Percentiles rank a stretch among this genome's conserved stretches.
These are phyloP conservation scores for Helarctos malayanus DNA, from an alignment of 2,797 vertebrate species.

Conservation along the genomic window DNA sequence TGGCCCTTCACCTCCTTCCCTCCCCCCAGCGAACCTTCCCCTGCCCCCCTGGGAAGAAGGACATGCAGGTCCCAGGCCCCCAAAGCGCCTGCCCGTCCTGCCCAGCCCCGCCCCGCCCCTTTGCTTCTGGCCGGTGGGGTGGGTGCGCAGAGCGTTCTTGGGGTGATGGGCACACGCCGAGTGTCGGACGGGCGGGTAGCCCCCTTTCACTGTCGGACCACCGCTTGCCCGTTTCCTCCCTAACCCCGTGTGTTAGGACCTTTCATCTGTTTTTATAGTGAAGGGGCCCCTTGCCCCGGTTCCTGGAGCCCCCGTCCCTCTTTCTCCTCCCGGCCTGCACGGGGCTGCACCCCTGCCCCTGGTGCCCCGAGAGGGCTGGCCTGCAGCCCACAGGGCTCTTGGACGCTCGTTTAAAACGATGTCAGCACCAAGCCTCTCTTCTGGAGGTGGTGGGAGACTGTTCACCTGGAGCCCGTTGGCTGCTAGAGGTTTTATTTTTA, in stretches of 20 bases:
- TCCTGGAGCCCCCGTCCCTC: background rate
- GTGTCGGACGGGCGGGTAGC: background rate
- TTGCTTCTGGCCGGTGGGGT: background rate
- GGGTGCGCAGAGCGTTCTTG: fast-evolving
- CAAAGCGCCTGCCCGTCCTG: background rate
- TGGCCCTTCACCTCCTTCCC: constrained; percentile 69
- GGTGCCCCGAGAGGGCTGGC: background rate
- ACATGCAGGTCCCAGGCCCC: background rate
- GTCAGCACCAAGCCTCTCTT: background rate
- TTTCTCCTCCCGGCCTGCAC: background rate
- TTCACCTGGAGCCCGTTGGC: background rate
- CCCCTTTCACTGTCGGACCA: background rate
- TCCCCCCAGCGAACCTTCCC: constrained; percentile 28
- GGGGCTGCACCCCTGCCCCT: background rate
- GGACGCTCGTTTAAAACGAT: background rate
- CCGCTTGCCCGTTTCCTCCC: background rate
- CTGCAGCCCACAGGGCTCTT: background rate
- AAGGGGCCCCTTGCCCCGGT: background rate
- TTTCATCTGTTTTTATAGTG: constrained; percentile 65
- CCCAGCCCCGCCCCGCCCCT: constrained; percentile 58
- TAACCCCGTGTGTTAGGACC: background rate
- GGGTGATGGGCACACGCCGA: constrained; percentile 68
- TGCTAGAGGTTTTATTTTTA: background rate
- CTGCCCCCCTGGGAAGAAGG: constrained; percentile 54
- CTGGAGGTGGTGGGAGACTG: background rate